Conservation (phyloP, 2,888 invertebrate genomes). For the Dascillus cervinus region DNA sequence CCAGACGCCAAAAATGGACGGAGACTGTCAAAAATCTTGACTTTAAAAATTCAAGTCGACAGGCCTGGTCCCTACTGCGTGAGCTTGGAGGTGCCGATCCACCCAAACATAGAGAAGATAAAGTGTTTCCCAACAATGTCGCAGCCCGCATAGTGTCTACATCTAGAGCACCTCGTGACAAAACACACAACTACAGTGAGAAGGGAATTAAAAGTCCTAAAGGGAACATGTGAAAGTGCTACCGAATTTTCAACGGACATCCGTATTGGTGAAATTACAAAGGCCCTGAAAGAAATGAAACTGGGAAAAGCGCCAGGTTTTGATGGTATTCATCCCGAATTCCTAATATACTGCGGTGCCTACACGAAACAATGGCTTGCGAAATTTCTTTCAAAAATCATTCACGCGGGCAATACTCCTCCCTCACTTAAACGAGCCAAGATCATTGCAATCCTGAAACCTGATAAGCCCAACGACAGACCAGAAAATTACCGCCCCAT, state of each 20-base stretch:
- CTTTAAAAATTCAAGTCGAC: conserved; percentile 8
- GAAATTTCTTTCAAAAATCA: neutral
- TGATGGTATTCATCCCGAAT: conserved; percentile 1
- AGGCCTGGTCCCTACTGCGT: conserved; percentile 8
- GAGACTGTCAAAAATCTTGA: conserved; percentile 2
- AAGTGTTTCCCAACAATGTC: too few relatives aligned
- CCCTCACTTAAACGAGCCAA: conserved; percentile 1
- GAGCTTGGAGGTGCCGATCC: conserved; percentile 6
- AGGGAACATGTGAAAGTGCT: too few relatives aligned
- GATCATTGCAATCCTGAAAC: conserved; percentile 12
- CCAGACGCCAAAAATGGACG: neutral
- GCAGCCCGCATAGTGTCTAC: too few relatives aligned
- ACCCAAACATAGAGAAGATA: too few relatives aligned
- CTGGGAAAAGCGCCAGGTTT: neutral
- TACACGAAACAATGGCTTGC: conserved; percentile 1
- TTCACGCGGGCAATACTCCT: conserved; percentile 1
- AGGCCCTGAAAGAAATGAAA: neutral
- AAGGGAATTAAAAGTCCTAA: conserved; percentile 1
- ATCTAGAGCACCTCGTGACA: too few relatives aligned
- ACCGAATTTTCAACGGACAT: neutral
- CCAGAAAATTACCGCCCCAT: conserved; percentile 3
- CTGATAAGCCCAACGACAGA: conserved; percentile 5
- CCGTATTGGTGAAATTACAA: neutral
- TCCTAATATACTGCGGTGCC: neutral
- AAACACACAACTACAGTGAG: conserved; percentile 1